Base-by-base conservation (phyloP, 2,888 invertebrate genomes). In the Luperina testacea region DNA sequence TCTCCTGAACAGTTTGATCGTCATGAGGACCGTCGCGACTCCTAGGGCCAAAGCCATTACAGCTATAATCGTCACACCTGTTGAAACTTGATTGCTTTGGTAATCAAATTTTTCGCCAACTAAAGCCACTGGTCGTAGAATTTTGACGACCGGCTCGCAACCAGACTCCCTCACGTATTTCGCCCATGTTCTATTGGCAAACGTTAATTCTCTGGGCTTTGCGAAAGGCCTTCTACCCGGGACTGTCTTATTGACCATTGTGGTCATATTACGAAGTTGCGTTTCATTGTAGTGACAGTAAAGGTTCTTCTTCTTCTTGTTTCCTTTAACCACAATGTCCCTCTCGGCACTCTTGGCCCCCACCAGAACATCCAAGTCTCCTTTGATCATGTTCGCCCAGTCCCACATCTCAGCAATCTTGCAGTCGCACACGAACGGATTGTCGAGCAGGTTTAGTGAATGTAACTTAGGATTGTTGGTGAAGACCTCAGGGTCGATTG, bases 351-450 rank as follows among this genome's bases (percentile, higher is more conserved):
- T 97, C 86, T 97, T 97, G 2, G 98, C 97, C 63, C 98, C 98
- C 32, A 98, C 96, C 59, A 98, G 95, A 51, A 98, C 97, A 81
- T 97, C 97, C 69, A 98, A 93, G 88, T 98, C 97, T 20, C 97
- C 97, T 89, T 97, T 97, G 59, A 97, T 97, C 93, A 97, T 97
- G 61, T 97, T 95, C 0, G 98, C 98, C 98, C 98, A 98, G 88
- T 98, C 97, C 98, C 98, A 98, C 96, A 98, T 97, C 78, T 98
- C 97, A 0, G 97, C 97, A 45, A 98, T 97, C 83, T 97, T 97
- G 88, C 98, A 98, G 88, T 98, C 97, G 90, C 98, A 98, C 77
- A 97, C 94, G 95, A 98, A 98, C 3, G 97, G 98, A 94, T 98
- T 98, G 6, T 97, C 97, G 15, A 98, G 95, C 11, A 98, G 93